Evolutionary conservation across 92 coral and sea anemone species (phyloP), one percentile per base, ranked within the genome.

Genomic region (Epizoanthus rinbou): DNA sequence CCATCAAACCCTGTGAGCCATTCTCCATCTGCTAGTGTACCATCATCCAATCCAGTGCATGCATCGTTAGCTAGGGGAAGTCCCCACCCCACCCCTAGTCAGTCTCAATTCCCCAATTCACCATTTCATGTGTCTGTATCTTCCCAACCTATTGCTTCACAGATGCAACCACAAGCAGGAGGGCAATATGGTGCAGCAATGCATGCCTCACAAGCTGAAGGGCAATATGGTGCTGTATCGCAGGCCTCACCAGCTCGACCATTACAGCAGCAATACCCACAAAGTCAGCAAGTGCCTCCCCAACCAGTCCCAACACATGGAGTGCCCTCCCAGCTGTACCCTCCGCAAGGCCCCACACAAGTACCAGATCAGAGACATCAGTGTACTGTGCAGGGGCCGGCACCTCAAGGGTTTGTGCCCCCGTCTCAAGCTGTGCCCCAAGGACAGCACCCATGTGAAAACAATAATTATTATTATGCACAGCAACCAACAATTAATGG

Each of bases 401-500:
- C 52, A 1, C 4, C 59, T 50, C 64, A 83, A 37, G 24, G 6
- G 80, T n/a, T 7, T 4, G 64, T 43, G n/a, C 52, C 43, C 8
- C 73, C 69, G n/a, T 11, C 56, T 2, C 83, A 78, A 78, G 18
- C 52, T 5, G 56, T 8, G 7, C 2, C 37, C 11, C 71, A 78
- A 62, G 82, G 45, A 23, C 70, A 78, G 72, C 15, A 78, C 47
- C 35, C n/a, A 10, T 63, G 62, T 35, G 72, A 78, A 37, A 78
- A 78, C 58, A 78, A 78, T 43, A 78, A 63, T 43, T 39, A 78
- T 24, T 78, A 43, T 23, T 78, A 78, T 15, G 68, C 81, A 22
- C 75, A 86, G 57, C 62, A 64, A 24, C 81, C 43, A 25, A 66
- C 83, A 14, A 83, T 68, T 22, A 50, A 81, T 74, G 73, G 35